Conservation (phyloP, 2,113 vertebrate species). For the Lynx canadensis region DNA sequence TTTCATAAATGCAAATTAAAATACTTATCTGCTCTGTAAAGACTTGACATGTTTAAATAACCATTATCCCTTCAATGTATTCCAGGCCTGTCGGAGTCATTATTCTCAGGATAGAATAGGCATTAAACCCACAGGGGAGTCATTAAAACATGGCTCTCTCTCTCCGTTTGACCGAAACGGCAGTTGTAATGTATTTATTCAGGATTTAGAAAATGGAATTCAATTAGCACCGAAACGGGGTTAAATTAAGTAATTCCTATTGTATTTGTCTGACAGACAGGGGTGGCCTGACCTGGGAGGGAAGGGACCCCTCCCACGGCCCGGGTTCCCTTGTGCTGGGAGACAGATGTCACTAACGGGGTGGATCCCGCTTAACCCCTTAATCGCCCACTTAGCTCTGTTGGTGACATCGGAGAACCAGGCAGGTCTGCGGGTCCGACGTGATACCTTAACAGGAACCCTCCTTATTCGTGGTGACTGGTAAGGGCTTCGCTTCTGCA, state of each 20-base stretch:
- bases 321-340: not conserved
- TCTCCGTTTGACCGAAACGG: slow-evolving; percentile 83
- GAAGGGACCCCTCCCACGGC: not conserved
- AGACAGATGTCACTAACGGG: slow-evolving; percentile 67
- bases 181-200: slow-evolving; percentile 87
- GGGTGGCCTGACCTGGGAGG: slow-evolving; percentile 76
- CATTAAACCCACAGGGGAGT: slow-evolving; percentile 86
- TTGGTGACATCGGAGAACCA: not conserved
- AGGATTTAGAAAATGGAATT: slow-evolving; percentile 89
- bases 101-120: slow-evolving; percentile 85
- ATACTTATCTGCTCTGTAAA: slow-evolving; percentile 82
- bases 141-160: slow-evolving; percentile 85
- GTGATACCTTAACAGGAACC: not conserved
- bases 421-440: not conserved
- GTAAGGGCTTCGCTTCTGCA: not conserved
- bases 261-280: slow-evolving; percentile 82
- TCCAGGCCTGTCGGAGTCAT: slow-evolving; percentile 83
- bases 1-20: slow-evolving; percentile 85
- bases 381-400: slow-evolving; percentile 39
- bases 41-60: slow-evolving; percentile 84
- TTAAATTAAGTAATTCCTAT: slow-evolving; percentile 88
- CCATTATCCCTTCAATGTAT: slow-evolving; percentile 84
- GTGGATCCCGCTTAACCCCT: slow-evolving; percentile 63
- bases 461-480: slow-evolving; percentile 35
- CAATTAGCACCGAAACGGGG: slow-evolving; percentile 86